A percentile compares a stretch with the other conserved stretches of the same genome.
Conservation (phyloP, 2,888 invertebrate species). For the Pheosia gnoma region DNA sequence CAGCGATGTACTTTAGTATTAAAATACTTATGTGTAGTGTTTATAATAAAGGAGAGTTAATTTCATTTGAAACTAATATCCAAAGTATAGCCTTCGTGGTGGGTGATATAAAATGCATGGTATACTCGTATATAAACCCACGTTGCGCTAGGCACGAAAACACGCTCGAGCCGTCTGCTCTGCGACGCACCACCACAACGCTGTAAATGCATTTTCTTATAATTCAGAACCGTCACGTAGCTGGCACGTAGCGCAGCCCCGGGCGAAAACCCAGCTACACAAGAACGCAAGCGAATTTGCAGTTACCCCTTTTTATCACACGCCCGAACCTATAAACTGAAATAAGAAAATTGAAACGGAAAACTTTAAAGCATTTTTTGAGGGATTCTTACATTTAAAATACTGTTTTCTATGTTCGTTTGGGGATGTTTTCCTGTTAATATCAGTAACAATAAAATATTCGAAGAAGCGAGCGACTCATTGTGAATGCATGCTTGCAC, state of each 20-base stretch:
- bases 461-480: not conserved
- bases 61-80: slow-evolving; percentile 3
- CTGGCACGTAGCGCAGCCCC: slow-evolving; percentile 58
- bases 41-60: not conserved
- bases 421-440: slow-evolving; percentile 7
- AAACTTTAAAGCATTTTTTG: slow-evolving; percentile 34
- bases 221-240: slow-evolving; percentile 82
- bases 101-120: slow-evolving; percentile 50
- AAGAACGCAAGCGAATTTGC: slow-evolving; percentile 78
- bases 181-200: slow-evolving; percentile 51
- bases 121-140: slow-evolving; percentile 60
- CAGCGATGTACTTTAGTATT: too few relatives aligned
- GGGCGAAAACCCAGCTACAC: slow-evolving; percentile 61
- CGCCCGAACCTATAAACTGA: slow-evolving; percentile 68
- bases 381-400: slow-evolving; percentile 7
- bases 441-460: slow-evolving; percentile 6
- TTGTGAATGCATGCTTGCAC: slow-evolving; percentile 10
- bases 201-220: slow-evolving; percentile 83
- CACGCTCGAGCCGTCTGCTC: slow-evolving; percentile 57
- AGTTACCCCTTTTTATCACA: slow-evolving; percentile 78
- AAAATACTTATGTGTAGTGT: too few relatives aligned
- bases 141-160: slow-evolving; percentile 67
- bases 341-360: slow-evolving; percentile 74
- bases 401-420: not conserved
- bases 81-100: slow-evolving; percentile 11